A percentile compares a stretch with the other conserved stretches of the same genome.
phyloP scores from a whole-genome alignment of 2,797 vertebrate genomes.

The Sebastes minor region DNA sequence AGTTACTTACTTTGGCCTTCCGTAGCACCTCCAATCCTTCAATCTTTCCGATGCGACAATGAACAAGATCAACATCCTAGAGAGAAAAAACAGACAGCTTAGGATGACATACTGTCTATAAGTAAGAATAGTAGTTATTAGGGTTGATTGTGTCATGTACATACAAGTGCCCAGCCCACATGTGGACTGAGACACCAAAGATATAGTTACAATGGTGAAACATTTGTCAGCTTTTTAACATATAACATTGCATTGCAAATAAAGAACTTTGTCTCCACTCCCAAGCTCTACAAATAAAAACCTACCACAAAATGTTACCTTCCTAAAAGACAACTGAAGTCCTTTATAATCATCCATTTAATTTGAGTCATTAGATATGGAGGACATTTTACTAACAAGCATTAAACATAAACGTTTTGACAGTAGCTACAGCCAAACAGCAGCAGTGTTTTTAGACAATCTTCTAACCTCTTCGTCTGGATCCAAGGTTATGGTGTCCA shows the following conservation, averaged over 20 bases:
- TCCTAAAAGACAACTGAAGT: background rate
- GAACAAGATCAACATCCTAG: constrained; percentile 97
- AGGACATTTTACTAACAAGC: background rate
- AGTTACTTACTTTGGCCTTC: constrained; percentile 91
- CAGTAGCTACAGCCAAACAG: background rate
- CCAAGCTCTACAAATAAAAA: background rate
- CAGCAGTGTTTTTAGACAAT: background rate
- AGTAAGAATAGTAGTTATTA: background rate
- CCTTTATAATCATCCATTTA: background rate
- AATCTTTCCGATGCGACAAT: constrained; percentile 97
- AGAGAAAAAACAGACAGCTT: constrained; percentile 41
- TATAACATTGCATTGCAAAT: background rate
- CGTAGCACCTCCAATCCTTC: constrained; percentile 96
- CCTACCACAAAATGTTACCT: background rate
- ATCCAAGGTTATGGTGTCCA: constrained; percentile 95
- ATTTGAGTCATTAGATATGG: background rate
- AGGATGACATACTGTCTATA: background rate
- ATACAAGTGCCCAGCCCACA: background rate
- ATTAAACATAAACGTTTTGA: background rate
- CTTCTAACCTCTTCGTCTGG: constrained; percentile 93
- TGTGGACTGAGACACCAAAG: background rate
- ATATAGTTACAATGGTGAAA: background rate
- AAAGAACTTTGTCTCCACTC: background rate
- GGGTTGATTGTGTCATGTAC: background rate
- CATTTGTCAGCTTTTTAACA: background rate